Evolutionary conservation across 2,113 vertebrate genomes (phyloP), one percentile per base, ranked within the genome.

Genomic region (Limnothrissa miodon): DNA sequence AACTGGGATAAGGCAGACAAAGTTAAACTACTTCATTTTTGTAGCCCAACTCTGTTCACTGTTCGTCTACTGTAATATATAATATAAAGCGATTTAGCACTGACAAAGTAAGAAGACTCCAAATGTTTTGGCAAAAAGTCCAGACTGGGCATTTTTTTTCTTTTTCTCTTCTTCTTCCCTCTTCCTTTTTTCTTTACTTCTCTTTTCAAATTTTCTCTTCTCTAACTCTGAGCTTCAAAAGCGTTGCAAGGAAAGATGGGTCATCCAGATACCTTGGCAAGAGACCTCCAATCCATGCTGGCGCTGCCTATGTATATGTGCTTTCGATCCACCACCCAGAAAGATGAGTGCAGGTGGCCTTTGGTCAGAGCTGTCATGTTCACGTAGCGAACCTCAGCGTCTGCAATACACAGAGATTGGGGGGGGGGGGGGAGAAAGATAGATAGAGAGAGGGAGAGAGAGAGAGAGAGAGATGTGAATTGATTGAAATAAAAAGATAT

Each of bases 281-380:
- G 10, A 0, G 97, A 97, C 62, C 92, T 95, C 97, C 97, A 97
- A 79, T 97, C 96, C 90, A 98, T 94, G 82, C 95, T 92, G 0
- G 95, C 97, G 53, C 96, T 98, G 87, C 97, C 97, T 25, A 98
- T 96, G 87, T 98, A 98, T 4, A 98, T 94, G 0, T 98, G 97
- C 86, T 92, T 95, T 78, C 96, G 97, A 87, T 98, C 97, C 88
- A 97, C 97, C 23, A 97, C 95, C 96, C 97, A 97, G 92, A 98
- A 97, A 8, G 97, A 97, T 0, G 97, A 96, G 85, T 95, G 96
- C 8, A 98, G 94, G n/a, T 92, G 93, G 7, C 97, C 97, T 88
- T 95, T 94, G 19, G 96, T 97, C 15, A 97, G 92, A n/a, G 95
- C 95, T 8, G 95, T 95, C 97, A 97, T 97, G 89, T 98, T 97